phyloP scores from a whole-genome alignment of 1,140 invertebrate genomes.

The Campoletis sonorensis region DNA sequence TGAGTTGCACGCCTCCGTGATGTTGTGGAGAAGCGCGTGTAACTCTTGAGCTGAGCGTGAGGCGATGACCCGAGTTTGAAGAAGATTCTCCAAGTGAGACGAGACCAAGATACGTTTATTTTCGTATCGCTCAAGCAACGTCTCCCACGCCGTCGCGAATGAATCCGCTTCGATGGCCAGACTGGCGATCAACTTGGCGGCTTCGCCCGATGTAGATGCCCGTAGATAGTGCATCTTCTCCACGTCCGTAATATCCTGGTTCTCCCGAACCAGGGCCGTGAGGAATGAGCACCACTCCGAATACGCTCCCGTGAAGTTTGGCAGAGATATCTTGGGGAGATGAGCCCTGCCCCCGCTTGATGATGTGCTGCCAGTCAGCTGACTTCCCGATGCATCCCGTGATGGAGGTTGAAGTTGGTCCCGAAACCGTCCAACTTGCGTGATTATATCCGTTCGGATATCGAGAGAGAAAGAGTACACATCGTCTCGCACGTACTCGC shows the following conservation, averaged over 20 bases:
- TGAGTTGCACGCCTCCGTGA: background rate
- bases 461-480: no score
- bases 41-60: background rate
- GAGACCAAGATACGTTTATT: slow-evolving; percentile 4
- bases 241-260: background rate
- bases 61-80: background rate
- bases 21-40: background rate
- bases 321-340: no score
- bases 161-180: background rate
- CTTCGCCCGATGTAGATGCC: background rate
- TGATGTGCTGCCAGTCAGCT: no score
- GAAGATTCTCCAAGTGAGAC: background rate
- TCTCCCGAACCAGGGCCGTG: background rate
- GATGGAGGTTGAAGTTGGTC: no score
- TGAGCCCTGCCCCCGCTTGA: no score
- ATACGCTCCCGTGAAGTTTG: background rate
- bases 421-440: no score
- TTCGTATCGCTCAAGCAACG: background rate
- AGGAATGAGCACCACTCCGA: background rate
- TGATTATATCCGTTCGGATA: no score
- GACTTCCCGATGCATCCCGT: no score
- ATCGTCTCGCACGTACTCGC: no score
- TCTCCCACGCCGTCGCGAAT: background rate
- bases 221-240: background rate
- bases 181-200: background rate